Evolutionary conservation across 1,140 invertebrate genomes (phyloP).

Genomic region (Tyrophagus putrescentiae): DNA sequence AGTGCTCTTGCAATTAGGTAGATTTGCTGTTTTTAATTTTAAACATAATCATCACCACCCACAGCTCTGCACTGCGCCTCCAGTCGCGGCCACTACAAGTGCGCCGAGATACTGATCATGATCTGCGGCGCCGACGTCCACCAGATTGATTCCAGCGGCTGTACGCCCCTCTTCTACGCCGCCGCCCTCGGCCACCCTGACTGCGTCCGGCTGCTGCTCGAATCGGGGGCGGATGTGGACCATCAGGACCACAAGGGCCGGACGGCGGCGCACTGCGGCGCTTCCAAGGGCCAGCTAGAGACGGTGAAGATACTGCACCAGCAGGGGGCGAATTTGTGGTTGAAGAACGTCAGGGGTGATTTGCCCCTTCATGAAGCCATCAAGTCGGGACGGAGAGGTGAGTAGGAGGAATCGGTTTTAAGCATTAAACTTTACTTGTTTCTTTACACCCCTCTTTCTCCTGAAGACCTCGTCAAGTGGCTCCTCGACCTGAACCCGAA

Average conservation of each 20-base stretch:
- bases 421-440: neutral
- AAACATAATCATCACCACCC: conserved; percentile 6
- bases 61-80: conserved; percentile 83
- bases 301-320: conserved; percentile 60
- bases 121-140: conserved; percentile 71
- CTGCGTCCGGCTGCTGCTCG: conserved; percentile 69
- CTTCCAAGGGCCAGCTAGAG: conserved; percentile 83
- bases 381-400: conserved; percentile 64
- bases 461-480: conserved; percentile 42
- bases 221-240: conserved; percentile 68
- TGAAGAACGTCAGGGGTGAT: conserved; percentile 77
- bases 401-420: neutral
- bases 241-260: conserved; percentile 78
- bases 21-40: neutral
- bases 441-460: conserved; percentile 2
- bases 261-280: conserved; percentile 47
- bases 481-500: conserved; percentile 61
- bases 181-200: conserved; percentile 88
- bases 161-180: conserved; percentile 88
- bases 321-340: conserved; percentile 68
- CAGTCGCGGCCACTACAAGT: conserved; percentile 79
- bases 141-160: conserved; percentile 66
- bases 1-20: neutral
- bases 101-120: conserved; percentile 74
- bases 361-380: conserved; percentile 87